Conservation (phyloP, 2,797 vertebrate species). For the Anomalospiza imberbis region DNA sequence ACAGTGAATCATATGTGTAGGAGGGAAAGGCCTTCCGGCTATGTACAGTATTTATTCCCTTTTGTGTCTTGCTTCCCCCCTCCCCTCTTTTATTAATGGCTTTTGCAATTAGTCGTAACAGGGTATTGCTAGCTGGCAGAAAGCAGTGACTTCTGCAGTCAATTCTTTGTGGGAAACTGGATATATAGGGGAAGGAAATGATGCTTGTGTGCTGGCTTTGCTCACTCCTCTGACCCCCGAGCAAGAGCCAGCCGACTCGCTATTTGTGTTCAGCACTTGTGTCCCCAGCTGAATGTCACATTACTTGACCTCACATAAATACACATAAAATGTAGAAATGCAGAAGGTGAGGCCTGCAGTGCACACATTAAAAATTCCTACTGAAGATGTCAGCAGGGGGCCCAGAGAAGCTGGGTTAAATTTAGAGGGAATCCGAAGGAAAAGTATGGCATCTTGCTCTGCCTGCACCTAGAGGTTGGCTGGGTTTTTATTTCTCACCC, state of each 20-base stretch:
- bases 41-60: conserved; percentile 80
- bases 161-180: conserved; percentile 12
- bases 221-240: background rate
- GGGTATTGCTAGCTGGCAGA: conserved; percentile 65
- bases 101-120: conserved; percentile 77
- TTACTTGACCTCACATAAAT: conserved; percentile 14
- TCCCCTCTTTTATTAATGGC: conserved; percentile 76
- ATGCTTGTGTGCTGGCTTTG: background rate
- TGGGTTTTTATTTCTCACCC: background rate
- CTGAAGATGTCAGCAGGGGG: background rate
- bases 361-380: conserved; percentile 3
- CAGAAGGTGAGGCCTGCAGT: background rate
- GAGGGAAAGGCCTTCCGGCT: conserved; percentile 75
- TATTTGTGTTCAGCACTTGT: background rate
- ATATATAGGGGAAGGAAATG: background rate
- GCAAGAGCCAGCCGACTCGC: background rate
- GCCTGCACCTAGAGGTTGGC: background rate
- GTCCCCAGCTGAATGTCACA: background rate
- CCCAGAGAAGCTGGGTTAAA: background rate
- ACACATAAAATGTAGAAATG: background rate
- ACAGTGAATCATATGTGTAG: conserved; percentile 81
- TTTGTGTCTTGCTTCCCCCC: conserved; percentile 68
- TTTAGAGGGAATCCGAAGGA: background rate
- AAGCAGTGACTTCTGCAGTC: conserved; percentile 50
- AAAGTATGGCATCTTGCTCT: background rate